Conservation (phyloP, 2,113 vertebrate species). For the Siniperca chuatsi region DNA sequence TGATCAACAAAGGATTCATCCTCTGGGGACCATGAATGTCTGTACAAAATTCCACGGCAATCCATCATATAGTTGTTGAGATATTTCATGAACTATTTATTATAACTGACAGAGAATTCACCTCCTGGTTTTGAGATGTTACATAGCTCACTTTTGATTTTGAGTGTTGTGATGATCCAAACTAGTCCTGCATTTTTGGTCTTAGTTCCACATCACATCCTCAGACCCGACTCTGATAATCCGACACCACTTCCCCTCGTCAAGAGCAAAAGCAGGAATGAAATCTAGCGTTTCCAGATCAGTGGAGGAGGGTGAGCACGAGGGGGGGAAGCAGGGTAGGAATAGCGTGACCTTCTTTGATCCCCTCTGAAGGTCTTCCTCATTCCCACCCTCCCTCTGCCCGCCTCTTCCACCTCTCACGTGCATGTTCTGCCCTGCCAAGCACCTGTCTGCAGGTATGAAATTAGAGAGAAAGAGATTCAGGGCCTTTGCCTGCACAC, state of each 20-base stretch:
- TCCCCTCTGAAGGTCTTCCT: constrained; percentile 73
- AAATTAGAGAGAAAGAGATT: constrained; percentile 71
- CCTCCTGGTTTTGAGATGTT: not conserved
- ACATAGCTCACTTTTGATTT: not conserved
- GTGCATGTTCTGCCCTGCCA: constrained; percentile 69
- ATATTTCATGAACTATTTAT: not conserved
- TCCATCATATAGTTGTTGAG: not conserved
- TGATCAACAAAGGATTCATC: not conserved
- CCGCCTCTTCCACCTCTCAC: constrained; percentile 43
- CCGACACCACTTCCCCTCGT: constrained; percentile 71
- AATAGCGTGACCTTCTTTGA: constrained; percentile 78
- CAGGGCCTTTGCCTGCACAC: constrained; percentile 44
- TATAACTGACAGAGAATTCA: not conserved
- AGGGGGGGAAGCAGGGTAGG: constrained; percentile 13
- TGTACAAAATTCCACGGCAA: not conserved
- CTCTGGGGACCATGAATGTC: not conserved
- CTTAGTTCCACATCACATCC: constrained; percentile 67
- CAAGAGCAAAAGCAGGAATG: constrained; percentile 71
- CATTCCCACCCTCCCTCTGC: constrained; percentile 49
- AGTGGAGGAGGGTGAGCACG: constrained; percentile 58
- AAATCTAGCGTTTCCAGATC: constrained; percentile 83
- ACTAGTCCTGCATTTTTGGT: constrained; percentile 49
- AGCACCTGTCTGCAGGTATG: constrained; percentile 84
- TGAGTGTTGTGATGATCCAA: not conserved
- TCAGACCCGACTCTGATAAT: constrained; percentile 56